A percentile compares a stretch with the other conserved stretches of the same genome.
phyloP scores from a whole-genome alignment of 2,888 invertebrate species.

The Tenodera sinensis region DNA sequence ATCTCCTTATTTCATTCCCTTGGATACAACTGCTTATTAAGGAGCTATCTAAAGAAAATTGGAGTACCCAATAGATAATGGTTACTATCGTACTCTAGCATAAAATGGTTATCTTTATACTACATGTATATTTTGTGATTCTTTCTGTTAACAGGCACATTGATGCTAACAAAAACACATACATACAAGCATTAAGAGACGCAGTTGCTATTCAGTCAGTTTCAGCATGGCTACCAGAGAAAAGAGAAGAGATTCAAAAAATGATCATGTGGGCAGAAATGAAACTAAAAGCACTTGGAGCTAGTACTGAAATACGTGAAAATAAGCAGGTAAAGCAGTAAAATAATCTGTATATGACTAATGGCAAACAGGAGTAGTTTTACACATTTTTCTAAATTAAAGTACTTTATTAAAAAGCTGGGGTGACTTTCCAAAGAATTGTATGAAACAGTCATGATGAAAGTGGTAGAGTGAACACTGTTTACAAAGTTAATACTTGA shows the following conservation, averaged over 20 bases:
- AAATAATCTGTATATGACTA: neutral
- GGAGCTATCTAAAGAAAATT: no score
- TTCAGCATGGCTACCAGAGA: conserved; percentile 79
- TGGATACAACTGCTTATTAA: no score
- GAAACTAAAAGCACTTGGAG: conserved; percentile 66
- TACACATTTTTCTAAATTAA: no score
- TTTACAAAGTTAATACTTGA: no score
- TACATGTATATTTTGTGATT: neutral
- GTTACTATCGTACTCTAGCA: no score
- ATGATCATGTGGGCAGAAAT: conserved; percentile 83
- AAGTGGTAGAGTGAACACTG: no score
- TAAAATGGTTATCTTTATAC: neutral
- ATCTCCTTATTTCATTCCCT: no score
- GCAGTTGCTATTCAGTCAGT: conserved; percentile 93
- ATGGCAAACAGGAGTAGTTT: no score
- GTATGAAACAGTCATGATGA: no score
- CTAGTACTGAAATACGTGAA: conserved; percentile 66
- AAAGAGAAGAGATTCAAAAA: conserved; percentile 71
- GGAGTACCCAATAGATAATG: no score
- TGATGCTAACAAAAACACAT: conserved; percentile 70
- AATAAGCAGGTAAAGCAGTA: conserved; percentile 58
- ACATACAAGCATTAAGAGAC: conserved; percentile 73
- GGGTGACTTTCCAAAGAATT: no score
- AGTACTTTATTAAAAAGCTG: no score
- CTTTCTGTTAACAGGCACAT: conserved; percentile 59